Evolutionary conservation across 1,140 invertebrate species (phyloP), one percentile per base, ranked within the genome.

Genomic region (Papilio glaucus): DNA sequence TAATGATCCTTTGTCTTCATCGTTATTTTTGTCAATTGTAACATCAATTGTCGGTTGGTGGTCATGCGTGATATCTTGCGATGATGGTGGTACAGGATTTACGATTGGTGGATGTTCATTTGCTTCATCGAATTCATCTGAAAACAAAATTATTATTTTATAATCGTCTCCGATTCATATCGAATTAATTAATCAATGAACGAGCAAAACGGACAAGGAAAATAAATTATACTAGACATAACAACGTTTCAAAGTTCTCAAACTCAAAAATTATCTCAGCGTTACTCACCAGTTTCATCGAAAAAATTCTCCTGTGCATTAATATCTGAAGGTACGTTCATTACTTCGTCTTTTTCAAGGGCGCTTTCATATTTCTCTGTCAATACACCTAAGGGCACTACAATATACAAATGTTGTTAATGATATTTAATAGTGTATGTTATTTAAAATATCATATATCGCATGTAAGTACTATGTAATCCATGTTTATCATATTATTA

Each of bases 321-420:
- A 3, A 21, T 39, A 15, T 79, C 72, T 37, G 76, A 67, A 15
- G 62, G 72, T 8, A 69, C 37, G n/a, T 72, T 77, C 10, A 65
- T 69, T 33, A 76, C 73, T 77, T 97, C 96, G 80, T 98, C 97
- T 8, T 94, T 90, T 85, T 97, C 96, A n/a, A 94, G 87, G 33
- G 95, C 93, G 29, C 95, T 95, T 82, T 97, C 96, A 85, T 96
- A 97, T 77, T 95, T 94, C 75, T 97, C 96, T 77, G 96, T 96
- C 7, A 98, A 90, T 37, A 98, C 97, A 89, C 96, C 96, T 73
- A 97, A 94, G 33, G 97, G 97, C 68, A 98, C 97, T 98, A 90
- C 4, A 26, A 75, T 62, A n/a, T 77, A 72, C 45, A 73, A 1
- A 39, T 4, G 61, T 72, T 65, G 13, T 29, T 15, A 37, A 37